phyloP scores from a whole-genome alignment of 92 coral and sea anemone species.

The Paragorgia papillata region DNA sequence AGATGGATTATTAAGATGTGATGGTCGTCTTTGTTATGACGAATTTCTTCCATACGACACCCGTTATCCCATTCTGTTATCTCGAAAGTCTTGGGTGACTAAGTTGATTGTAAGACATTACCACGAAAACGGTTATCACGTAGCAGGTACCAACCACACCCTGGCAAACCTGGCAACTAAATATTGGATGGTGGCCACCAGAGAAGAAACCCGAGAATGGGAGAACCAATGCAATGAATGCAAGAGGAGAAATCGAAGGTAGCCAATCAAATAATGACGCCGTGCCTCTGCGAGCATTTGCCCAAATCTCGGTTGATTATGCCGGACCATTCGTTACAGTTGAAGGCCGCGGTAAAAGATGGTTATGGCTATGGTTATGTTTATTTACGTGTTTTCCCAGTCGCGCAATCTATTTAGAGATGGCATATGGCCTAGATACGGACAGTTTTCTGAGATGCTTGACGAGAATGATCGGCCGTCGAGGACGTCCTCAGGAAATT shows the following conservation, averaged over 20 bases:
- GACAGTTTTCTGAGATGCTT: slow-evolving; percentile 17
- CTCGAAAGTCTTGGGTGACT: slow-evolving; percentile 53
- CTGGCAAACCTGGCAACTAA: slow-evolving; percentile 27
- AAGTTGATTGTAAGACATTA: slow-evolving; percentile 51
- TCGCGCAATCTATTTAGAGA: slow-evolving; percentile 26
- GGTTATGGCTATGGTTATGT: slow-evolving; percentile 26
- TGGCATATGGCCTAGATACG: slow-evolving; percentile 39
- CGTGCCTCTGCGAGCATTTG: neutral
- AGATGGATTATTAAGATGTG: slow-evolving; percentile 52
- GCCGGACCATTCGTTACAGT: slow-evolving; percentile 1
- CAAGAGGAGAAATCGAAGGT: slow-evolving; percentile 43
- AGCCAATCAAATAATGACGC: slow-evolving; percentile 67
- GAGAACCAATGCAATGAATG: slow-evolving; percentile 60
- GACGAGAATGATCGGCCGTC: neutral
- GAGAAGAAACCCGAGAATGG: slow-evolving; percentile 65
- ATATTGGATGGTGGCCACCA: slow-evolving; percentile 56
- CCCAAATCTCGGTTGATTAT: slow-evolving; percentile 17
- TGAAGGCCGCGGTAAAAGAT: neutral
- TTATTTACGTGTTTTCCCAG: slow-evolving; percentile 22
- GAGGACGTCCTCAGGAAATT: neutral
- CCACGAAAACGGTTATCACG: slow-evolving; percentile 46
- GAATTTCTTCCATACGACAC: slow-evolving; percentile 54
- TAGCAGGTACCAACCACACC: slow-evolving; percentile 51
- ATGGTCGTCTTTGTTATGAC: slow-evolving; percentile 47
- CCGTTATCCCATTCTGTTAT: slow-evolving; percentile 58